phyloP scores from a whole-genome alignment of 2,113 vertebrate species.

The Scatophagus argus region DNA sequence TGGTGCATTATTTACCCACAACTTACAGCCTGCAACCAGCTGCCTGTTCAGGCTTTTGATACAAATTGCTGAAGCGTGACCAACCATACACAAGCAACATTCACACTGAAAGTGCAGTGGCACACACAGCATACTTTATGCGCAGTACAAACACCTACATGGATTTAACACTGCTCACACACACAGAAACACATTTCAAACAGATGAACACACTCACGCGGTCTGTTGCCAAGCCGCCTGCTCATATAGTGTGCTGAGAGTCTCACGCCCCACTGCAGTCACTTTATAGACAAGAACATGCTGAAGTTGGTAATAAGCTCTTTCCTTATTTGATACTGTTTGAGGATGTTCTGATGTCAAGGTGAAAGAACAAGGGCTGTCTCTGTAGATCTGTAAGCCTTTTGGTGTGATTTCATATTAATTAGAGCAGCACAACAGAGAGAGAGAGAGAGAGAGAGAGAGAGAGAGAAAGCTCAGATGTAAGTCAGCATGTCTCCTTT shows the following conservation, averaged over 20 bases:
- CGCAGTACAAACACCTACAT: conserved; percentile 53
- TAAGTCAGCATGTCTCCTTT: neutral
- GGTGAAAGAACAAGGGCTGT: conserved; percentile 1
- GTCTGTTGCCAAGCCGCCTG: conserved; percentile 41
- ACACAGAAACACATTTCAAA: conserved; percentile 38
- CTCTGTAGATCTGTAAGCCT: conserved; percentile 10
- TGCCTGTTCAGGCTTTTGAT: conserved; percentile 34
- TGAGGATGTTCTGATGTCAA: conserved; percentile 16
- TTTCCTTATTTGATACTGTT: neutral
- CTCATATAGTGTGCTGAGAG: conserved; percentile 34
- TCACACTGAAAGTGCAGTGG: conserved; percentile 46
- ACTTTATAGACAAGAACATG: conserved; percentile 65
- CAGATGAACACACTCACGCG: conserved; percentile 33
- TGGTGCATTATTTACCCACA: conserved; percentile 42
- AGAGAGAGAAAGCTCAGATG: neutral
- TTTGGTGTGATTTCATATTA: conserved; percentile 20
- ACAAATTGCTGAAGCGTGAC: conserved; percentile 38
- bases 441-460: neutral
- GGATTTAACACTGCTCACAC: conserved; percentile 27
- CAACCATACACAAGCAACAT: conserved; percentile 58
- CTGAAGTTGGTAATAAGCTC: conserved; percentile 43
- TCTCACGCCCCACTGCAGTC: conserved; percentile 43
- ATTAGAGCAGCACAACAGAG: neutral
- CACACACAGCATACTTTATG: conserved; percentile 40
- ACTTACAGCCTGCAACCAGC: conserved; percentile 31